Evolutionary conservation across 2,888 invertebrate species (phyloP).

Genomic region (Gastrophysa polygoni): DNA sequence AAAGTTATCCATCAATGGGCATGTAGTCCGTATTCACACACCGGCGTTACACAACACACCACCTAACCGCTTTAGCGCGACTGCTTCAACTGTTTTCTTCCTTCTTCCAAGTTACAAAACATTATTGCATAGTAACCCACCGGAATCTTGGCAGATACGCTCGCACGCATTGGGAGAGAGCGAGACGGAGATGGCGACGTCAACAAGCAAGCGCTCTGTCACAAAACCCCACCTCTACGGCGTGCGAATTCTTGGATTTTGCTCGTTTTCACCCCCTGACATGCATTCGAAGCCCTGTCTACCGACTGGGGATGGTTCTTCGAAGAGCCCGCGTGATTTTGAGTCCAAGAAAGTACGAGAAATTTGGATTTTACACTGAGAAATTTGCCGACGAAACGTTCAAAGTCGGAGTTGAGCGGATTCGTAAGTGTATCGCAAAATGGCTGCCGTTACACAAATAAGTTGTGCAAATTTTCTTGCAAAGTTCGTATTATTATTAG

Average conservation of each 20-base stretch:
- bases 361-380: constrained; percentile 38
- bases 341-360: constrained; percentile 44
- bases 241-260: constrained; percentile 36
- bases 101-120: constrained; percentile 22
- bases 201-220: constrained; percentile 46
- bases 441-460: constrained; percentile 50
- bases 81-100: constrained; percentile 38
- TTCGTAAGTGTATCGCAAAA: constrained; percentile 52
- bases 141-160: constrained; percentile 32
- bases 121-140: constrained; percentile 50
- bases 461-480: constrained; percentile 41
- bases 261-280: constrained; percentile 36
- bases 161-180: constrained; percentile 30
- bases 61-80: constrained; percentile 31
- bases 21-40: constrained; percentile 31
- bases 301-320: constrained; percentile 14
- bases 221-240: constrained; percentile 35
- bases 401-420: constrained; percentile 53
- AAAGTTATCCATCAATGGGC: constrained; percentile 14
- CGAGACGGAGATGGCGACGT: constrained; percentile 45
- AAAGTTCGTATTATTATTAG: constrained; percentile 13
- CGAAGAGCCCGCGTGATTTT: constrained; percentile 34
- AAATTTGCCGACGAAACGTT: constrained; percentile 44
- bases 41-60: constrained; percentile 29
- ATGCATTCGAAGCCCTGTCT: constrained; percentile 23